Evolutionary conservation across 2,888 invertebrate genomes (phyloP).

Genomic region (Thelaira solivaga): DNA sequence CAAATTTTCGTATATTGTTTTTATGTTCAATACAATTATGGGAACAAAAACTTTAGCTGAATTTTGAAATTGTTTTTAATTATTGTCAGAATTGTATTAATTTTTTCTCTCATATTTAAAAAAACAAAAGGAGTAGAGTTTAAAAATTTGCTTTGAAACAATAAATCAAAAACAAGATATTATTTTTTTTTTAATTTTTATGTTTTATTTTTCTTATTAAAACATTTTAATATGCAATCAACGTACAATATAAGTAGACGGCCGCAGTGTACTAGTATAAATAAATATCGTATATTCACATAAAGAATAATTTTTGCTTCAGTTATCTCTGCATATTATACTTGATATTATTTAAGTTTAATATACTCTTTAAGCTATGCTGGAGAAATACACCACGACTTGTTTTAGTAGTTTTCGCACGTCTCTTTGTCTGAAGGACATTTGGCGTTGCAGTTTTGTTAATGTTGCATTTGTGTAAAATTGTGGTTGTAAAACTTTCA

Average conservation of each 20-base stretch:
- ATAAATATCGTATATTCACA: not conserved
- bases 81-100: no score
- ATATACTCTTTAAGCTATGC: conserved; percentile 3
- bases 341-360: conserved; percentile 54
- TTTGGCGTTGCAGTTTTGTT: conserved; percentile 39
- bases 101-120: no score
- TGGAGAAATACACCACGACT: conserved; percentile 23
- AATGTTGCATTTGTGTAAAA: conserved; percentile 44
- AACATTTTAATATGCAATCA: conserved; percentile 3
- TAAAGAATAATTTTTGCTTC: conserved; percentile 36
- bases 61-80: no score
- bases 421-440: conserved; percentile 59
- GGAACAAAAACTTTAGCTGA: no score
- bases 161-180: no score
- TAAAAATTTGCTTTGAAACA: no score
- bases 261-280: conserved; percentile 22
- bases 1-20: no score
- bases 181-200: no score
- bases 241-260: conserved; percentile 12
- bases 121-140: no score
- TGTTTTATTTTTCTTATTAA: conserved; percentile 1
- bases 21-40: no score
- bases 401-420: conserved; percentile 52
- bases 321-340: conserved; percentile 48
- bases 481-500: conserved; percentile 2